A percentile compares a stretch with the other conserved stretches of the same genome.
phyloP scores from a whole-genome alignment of 53 echinoderm and acorn worm genomes.

The Henricia sp. region DNA sequence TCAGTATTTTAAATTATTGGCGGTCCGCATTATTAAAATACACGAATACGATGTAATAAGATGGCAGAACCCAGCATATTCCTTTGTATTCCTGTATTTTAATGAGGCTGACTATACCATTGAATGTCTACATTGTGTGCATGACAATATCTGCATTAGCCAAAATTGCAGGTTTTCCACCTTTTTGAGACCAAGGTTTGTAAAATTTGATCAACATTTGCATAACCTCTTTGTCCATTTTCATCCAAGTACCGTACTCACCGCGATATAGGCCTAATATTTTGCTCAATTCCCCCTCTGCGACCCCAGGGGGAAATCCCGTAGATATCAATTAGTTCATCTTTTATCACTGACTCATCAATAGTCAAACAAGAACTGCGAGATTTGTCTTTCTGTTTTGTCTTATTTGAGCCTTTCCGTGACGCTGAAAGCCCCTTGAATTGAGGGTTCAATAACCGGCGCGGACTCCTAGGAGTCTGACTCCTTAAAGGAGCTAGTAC shows the following conservation, averaged over 20 bases:
- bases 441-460: conserved; percentile 37
- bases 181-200: too few species aligned
- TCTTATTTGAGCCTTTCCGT: background rate
- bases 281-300: background rate
- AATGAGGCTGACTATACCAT: too few species aligned
- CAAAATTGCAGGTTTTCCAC: too few species aligned
- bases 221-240: background rate
- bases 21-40: too few species aligned
- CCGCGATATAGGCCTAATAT: background rate
- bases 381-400: background rate
- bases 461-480: conserved; percentile 3
- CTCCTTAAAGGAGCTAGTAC: conserved; percentile 12
- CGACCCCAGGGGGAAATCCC: too few species aligned
- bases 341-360: conserved; percentile 40
- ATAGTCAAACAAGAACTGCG: conserved; percentile 28
- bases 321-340: conserved; percentile 50
- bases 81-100: too few species aligned
- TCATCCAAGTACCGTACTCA: background rate
- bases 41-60: too few species aligned
- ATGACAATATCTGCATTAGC: too few species aligned
- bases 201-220: too few species aligned
- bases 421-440: background rate
- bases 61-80: too few species aligned
- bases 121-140: too few species aligned
- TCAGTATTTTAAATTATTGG: too few species aligned